Evolutionary conservation across 2,113 vertebrate species (phyloP), one percentile per base, ranked within the genome.

Genomic region (Indicator maculatus): DNA sequence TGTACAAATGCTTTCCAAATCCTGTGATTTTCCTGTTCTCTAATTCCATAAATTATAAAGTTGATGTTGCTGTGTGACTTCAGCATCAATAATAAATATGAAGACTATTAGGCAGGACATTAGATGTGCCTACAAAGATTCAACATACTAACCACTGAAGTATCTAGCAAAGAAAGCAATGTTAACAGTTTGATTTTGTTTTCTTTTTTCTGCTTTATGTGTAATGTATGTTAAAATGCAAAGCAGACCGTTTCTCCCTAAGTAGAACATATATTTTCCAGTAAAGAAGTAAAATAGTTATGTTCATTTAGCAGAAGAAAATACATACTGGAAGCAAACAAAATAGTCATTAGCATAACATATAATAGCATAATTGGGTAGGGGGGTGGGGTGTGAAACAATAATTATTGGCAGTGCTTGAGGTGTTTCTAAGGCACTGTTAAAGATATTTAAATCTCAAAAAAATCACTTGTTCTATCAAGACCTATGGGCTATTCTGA

Each of bases 381-480:
- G 6, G 45, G 33, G 5, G 11, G 4, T 27, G 14, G 52, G 4
- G 45, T 45, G 15, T 50, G 92, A 58, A 4, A 56, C 26, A 74
- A 28, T 64, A 74, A 65, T 91, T 82, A 59, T 28, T 91, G 55
- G 30, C 44, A 89, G 71, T 89, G 20, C 6, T 88, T 67, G 36
- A 82, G 69, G 74, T 75, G 17, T 61, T 95, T 93, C 73, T 61
- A 45, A 87, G 74, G 31, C 31, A 56, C 52, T 33, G 78, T 65
- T 93, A 89, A 86, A 95, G 39, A 73, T 92, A 95, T 89, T 94
- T 93, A 92, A 92, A 89, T 79, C 30, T 82, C 45, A 20, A 45
- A 91, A 93, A 93, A 91, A 89, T 53, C 69, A 38, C 56, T 71
- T 16, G 45, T 72, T 93, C 38, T 79, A 10, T 70, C 63, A 89